A percentile compares a stretch with the other conserved stretches of the same genome.
Conservation (phyloP, 2,888 invertebrate species). For the Nudaria mundana region DNA sequence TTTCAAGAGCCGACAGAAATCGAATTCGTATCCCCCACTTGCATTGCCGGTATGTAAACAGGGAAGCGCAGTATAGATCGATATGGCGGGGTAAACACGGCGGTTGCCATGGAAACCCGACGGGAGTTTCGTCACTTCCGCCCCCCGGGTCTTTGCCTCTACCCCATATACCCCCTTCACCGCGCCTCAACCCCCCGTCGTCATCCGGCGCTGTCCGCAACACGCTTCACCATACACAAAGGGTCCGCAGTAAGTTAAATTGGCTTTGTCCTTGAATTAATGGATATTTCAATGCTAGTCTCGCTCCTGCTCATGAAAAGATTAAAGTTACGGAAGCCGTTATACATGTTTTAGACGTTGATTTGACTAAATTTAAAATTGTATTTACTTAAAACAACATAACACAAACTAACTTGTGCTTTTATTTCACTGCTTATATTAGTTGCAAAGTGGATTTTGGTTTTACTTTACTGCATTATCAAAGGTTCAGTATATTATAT, state of each 20-base stretch:
- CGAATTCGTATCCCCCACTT: conserved; percentile 29
- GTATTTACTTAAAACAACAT: too few species aligned
- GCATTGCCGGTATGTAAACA: conserved; percentile 59
- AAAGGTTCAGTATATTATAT: too few species aligned
- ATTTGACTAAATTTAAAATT: too few species aligned
- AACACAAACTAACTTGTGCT: too few species aligned
- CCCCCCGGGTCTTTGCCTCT: conserved; percentile 35
- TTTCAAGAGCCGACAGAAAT: too few species aligned
- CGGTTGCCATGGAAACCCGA: conserved; percentile 71
- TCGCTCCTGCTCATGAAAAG: conserved; percentile 18
- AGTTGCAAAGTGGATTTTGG: too few species aligned
- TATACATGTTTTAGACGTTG: too few species aligned
- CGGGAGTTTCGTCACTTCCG: conserved; percentile 67
- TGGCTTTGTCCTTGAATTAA: conserved; percentile 30
- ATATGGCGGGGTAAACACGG: conserved; percentile 78
- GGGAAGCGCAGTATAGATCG: conserved; percentile 63
- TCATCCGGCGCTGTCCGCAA: conserved; percentile 49
- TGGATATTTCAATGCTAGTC: conserved; percentile 24
- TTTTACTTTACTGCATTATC: too few species aligned
- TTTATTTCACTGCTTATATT: too few species aligned
- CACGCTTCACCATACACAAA: conserved; percentile 34
- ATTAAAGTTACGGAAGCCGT: too few species aligned
- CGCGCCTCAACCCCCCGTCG: conserved; percentile 14
- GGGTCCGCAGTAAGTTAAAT: conserved; percentile 28
- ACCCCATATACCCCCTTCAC: conserved; percentile 7